phyloP scores from a whole-genome alignment of 2,888 invertebrate species.

The Pantelozetes paolii region DNA sequence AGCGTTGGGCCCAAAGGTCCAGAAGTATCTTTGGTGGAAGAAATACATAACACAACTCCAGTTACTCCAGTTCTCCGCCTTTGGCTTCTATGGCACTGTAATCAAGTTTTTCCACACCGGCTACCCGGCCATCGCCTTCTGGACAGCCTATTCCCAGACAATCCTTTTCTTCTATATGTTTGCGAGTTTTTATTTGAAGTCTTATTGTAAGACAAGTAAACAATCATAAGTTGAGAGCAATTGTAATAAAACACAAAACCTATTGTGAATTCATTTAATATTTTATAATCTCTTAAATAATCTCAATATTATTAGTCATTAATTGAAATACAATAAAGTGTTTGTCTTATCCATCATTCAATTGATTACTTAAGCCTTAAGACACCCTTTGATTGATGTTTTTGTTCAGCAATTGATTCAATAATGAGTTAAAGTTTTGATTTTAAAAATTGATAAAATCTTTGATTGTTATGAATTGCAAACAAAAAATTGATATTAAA shows the following conservation, averaged over 20 bases:
- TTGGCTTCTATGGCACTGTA: slow-evolving; percentile 9
- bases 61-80: slow-evolving; percentile 59
- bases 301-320: too few species aligned
- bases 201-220: slow-evolving; percentile 34
- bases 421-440: too few species aligned
- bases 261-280: neutral
- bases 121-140: slow-evolving; percentile 24
- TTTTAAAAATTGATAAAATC: too few species aligned
- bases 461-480: too few species aligned
- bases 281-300: too few species aligned
- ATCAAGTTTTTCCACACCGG: neutral
- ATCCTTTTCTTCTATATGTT: slow-evolving; percentile 40
- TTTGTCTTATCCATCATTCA: too few species aligned
- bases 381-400: too few species aligned
- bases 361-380: too few species aligned
- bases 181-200: slow-evolving; percentile 28
- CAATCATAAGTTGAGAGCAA: neutral
- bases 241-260: neutral
- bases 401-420: too few species aligned
- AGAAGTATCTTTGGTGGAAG: slow-evolving; percentile 90
- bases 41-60: slow-evolving; percentile 87
- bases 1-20: slow-evolving; percentile 72
- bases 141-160: slow-evolving; percentile 28
- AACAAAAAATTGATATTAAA: too few species aligned
- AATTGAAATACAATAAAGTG: too few species aligned